Evolutionary conservation across 1,140 invertebrate species (phyloP).

Genomic region (Ptiloglossa arizonensis): DNA sequence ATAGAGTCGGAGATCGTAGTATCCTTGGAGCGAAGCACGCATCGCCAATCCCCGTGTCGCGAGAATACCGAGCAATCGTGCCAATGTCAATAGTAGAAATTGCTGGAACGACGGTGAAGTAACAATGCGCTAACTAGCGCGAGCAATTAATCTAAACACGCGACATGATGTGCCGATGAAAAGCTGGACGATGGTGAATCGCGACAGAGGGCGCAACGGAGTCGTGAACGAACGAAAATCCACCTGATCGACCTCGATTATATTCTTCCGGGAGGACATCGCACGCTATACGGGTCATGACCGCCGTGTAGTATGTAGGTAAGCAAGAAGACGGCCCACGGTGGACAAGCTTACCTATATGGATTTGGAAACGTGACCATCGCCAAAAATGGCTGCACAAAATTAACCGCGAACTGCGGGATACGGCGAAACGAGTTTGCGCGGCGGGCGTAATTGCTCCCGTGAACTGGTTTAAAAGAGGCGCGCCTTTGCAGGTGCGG

Average conservation of each 20-base stretch:
- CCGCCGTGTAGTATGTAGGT: background rate
- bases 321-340: constrained; percentile 20
- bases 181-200: too few species aligned
- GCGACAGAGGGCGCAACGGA: too few species aligned
- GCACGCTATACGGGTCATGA: background rate
- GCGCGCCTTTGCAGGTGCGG: constrained; percentile 57
- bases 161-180: too few species aligned
- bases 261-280: constrained; percentile 31
- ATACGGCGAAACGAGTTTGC: constrained; percentile 22
- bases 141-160: background rate
- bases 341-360: constrained; percentile 54
- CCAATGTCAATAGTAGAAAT: constrained; percentile 59
- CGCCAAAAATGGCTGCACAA: constrained; percentile 49
- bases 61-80: constrained; percentile 38
- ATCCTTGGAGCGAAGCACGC: constrained; percentile 41
- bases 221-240: constrained; percentile 17
- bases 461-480: constrained; percentile 59
- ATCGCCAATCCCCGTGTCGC: constrained; percentile 32
- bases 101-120: background rate
- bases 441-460: constrained; percentile 41
- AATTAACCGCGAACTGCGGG: constrained; percentile 37
- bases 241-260: background rate
- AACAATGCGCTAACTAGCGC: background rate
- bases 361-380: constrained; percentile 44
- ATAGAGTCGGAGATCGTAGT: constrained; percentile 39